Percentiles rank a stretch among this genome's conserved stretches.
Conservation (phyloP, 2,797 vertebrate species). For the Huso huso region DNA sequence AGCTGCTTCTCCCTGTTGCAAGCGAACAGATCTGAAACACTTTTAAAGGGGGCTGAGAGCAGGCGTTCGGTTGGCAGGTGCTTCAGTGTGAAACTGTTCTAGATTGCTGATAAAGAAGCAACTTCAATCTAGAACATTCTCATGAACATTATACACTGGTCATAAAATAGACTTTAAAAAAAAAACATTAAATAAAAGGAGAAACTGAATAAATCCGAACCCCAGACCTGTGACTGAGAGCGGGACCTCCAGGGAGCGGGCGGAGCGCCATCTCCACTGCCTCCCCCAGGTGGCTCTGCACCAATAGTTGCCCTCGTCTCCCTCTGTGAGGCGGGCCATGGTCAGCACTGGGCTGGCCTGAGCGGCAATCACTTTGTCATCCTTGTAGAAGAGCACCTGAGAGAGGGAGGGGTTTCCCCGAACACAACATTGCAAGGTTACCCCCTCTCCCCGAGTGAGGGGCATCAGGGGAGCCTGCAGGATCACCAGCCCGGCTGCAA, state of each 20-base stretch:
- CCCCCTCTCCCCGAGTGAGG: constrained; percentile 26
- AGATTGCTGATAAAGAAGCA: too few relatives aligned
- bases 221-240: constrained; percentile 25
- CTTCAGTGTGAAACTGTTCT: too few relatives aligned
- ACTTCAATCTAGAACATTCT: too few relatives aligned
- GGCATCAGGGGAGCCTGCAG: constrained; percentile 28
- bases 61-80: too few relatives aligned
- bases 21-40: too few relatives aligned
- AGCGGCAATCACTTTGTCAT: constrained; percentile 33
- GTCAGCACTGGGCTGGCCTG: constrained; percentile 11
- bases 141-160: too few relatives aligned
- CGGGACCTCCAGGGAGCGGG: constrained; percentile 21
- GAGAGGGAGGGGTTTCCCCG: constrained; percentile 17
- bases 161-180: too few relatives aligned
- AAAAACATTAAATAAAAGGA: too few relatives aligned
- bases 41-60: background rate
- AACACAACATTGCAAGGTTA: constrained; percentile 37
- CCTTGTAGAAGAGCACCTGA: constrained; percentile 46
- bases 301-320: constrained; percentile 43
- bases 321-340: constrained; percentile 28
- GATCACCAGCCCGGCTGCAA: constrained; percentile 46
- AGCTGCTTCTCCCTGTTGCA: too few relatives aligned
- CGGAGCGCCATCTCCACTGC: constrained; percentile 10
- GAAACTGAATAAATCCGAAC: too few relatives aligned
- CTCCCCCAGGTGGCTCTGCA: constrained; percentile 49